phyloP scores from a whole-genome alignment of 2,888 invertebrate genomes.

The Yponomeuta malinellus region DNA sequence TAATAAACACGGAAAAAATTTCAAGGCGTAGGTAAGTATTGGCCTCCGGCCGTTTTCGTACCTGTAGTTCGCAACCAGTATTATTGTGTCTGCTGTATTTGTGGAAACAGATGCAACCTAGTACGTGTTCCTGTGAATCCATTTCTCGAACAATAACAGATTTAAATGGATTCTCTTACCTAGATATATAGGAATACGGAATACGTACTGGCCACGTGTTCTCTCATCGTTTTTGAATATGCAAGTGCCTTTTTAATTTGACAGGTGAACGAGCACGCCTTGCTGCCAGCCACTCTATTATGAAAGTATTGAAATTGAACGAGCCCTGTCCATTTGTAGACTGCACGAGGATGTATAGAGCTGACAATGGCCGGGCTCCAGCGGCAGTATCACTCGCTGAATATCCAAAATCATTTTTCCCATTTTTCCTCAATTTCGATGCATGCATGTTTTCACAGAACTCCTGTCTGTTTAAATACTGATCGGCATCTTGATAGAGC shows the following conservation, averaged over 20 bases:
- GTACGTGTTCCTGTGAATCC: constrained; percentile 13
- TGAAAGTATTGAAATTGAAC: constrained; percentile 74
- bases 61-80: too few species aligned
- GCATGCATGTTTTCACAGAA: constrained; percentile 30
- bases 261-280: constrained; percentile 71
- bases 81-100: not conserved
- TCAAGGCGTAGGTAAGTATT: not conserved
- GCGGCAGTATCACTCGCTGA: constrained; percentile 50
- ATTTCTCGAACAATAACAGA: constrained; percentile 17
- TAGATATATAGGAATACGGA: not conserved
- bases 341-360: constrained; percentile 39
- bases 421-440: constrained; percentile 48
- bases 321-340: constrained; percentile 63
- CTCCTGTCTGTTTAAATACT: not conserved
- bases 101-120: not conserved
- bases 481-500: not conserved
- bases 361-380: constrained; percentile 57
- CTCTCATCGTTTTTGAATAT: constrained; percentile 56
- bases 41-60: too few species aligned
- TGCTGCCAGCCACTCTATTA: constrained; percentile 68
- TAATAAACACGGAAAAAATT: not conserved
- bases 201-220: constrained; percentile 7
- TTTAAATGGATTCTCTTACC: constrained; percentile 13
- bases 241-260: constrained; percentile 72
- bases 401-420: constrained; percentile 57